phyloP scores from a whole-genome alignment of 1,140 invertebrate species.

The Aphaenogaster ashmeadi region DNA sequence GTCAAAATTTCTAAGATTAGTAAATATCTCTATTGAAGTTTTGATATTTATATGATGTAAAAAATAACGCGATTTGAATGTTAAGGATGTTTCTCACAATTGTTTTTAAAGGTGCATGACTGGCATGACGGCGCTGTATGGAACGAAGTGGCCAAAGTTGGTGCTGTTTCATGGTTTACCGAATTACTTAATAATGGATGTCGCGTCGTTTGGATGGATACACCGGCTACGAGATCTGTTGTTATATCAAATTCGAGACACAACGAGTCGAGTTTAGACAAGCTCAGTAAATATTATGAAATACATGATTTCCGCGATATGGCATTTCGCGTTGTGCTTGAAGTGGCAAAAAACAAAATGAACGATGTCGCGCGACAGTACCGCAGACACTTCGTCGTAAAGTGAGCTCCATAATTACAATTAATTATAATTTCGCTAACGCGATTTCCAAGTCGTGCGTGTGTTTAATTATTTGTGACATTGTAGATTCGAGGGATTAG shows the following conservation, averaged over 20 bases:
- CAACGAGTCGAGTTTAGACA: not conserved
- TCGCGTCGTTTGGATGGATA: constrained; percentile 80
- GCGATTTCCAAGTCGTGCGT: not conserved
- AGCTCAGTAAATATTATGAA: constrained; percentile 42
- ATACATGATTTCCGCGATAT: constrained; percentile 79
- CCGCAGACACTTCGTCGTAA: constrained; percentile 64
- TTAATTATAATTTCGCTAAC: not conserved
- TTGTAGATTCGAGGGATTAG: constrained; percentile 32
- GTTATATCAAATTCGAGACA: constrained; percentile 55
- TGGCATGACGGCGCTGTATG: constrained; percentile 78
- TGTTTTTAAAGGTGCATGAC: constrained; percentile 75
- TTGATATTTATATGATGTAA: not conserved
- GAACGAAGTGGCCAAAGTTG: constrained; percentile 78
- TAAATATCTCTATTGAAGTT: not conserved
- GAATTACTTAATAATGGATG: constrained; percentile 72
- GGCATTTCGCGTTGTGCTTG: constrained; percentile 64
- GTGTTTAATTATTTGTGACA: not conserved
- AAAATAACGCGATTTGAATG: not conserved
- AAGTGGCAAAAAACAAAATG: constrained; percentile 61
- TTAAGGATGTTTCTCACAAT: not conserved
- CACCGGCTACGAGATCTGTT: constrained; percentile 68
- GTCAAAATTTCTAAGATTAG: constrained; percentile 23
- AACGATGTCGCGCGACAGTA: not conserved
- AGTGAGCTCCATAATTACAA: constrained; percentile 17
- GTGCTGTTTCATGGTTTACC: constrained; percentile 78